Conservation (phyloP, 2,888 invertebrate genomes). For the Cerceris rybyensis region DNA sequence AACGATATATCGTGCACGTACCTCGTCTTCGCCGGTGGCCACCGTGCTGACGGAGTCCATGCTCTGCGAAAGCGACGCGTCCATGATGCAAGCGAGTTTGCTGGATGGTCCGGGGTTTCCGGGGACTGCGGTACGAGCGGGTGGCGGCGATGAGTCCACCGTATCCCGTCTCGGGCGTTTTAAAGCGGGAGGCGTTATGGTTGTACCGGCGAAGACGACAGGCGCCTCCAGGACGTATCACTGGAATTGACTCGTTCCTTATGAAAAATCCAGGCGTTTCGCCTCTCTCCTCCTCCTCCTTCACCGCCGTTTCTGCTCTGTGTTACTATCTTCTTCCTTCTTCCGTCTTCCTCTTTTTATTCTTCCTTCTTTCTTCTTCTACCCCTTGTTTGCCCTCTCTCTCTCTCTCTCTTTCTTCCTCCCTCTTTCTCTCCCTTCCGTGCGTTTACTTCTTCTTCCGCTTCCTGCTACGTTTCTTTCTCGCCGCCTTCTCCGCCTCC, state of each 20-base stretch:
- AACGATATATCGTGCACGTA: constrained; percentile 82
- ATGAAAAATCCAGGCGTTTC: constrained; percentile 61
- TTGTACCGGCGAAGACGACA: constrained; percentile 81
- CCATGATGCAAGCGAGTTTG: constrained; percentile 84
- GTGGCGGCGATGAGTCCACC: constrained; percentile 81
- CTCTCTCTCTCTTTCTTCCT: constrained; percentile 16
- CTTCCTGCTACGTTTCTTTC: constrained; percentile 56
- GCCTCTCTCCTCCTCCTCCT: constrained; percentile 65
- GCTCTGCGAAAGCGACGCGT: constrained; percentile 95
- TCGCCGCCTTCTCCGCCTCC: constrained; percentile 47
- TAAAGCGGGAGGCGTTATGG: constrained; percentile 82
- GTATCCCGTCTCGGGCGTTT: constrained; percentile 82
- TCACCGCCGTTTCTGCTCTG: constrained; percentile 35
- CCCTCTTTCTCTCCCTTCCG: constrained; percentile 14
- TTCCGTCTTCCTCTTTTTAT: constrained; percentile 20
- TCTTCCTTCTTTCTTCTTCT: constrained; percentile 82
- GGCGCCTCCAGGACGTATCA: constrained; percentile 80
- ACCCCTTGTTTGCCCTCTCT: constrained; percentile 49
- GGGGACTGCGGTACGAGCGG: constrained; percentile 81
- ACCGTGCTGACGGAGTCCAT: constrained; percentile 98
- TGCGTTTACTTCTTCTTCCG: constrained; percentile 56
- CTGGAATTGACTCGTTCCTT: constrained; percentile 61
- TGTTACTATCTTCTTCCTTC: constrained; percentile 19
- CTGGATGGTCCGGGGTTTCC: constrained; percentile 78
- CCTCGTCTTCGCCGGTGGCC: constrained; percentile 98